These are phyloP conservation scores for Pedionomus torquatus DNA, from an alignment of 2,113 vertebrate genomes.

Conservation along the genomic window DNA sequence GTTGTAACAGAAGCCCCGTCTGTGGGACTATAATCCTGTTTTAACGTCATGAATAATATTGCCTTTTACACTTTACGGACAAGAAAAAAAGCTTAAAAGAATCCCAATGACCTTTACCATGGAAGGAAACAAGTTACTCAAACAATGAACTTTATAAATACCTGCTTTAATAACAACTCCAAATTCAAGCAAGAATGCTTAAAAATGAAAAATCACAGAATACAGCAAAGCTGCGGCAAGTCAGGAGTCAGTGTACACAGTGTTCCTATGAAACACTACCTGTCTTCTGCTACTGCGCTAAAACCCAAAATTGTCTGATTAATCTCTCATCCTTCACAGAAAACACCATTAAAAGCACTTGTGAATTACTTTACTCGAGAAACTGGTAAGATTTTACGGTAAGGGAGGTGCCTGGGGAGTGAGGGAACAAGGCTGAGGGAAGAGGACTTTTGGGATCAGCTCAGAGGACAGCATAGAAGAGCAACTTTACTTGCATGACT, in stretches of 20 bases:
- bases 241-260: neutral
- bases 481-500: neutral
- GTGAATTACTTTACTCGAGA: neutral
- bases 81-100: conserved; percentile 14
- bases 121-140: neutral
- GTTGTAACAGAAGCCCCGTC: neutral
- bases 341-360: neutral
- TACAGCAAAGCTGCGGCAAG: neutral
- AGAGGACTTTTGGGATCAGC: neutral
- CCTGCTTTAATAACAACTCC: neutral
- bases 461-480: neutral
- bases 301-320: neutral
- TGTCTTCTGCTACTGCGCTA: neutral
- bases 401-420: neutral
- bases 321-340: neutral
- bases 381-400: neutral
- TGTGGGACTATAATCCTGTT: neutral
- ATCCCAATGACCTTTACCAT: neutral
- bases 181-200: neutral
- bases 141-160: neutral
- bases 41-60: neutral
- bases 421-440: neutral
- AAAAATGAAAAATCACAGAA: neutral
- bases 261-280: neutral
- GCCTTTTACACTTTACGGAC: neutral